Evolutionary conservation across 2,113 vertebrate species (phyloP).

Genomic region (Tyto alba): DNA sequence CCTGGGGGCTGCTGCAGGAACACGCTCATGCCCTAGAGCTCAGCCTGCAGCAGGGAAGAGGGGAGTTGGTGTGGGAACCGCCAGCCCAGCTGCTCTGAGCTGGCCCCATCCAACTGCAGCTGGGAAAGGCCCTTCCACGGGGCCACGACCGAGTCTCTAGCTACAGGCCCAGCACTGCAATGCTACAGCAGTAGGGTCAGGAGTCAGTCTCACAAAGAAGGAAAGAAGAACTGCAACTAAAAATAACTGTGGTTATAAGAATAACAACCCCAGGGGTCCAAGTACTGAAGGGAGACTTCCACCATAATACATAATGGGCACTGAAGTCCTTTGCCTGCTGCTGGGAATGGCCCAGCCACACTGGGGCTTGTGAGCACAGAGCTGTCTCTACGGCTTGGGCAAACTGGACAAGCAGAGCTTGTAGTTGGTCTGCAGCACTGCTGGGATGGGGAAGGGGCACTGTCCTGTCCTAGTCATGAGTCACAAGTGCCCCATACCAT

Average conservation of each 20-base stretch:
- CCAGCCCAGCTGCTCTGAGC: conserved; percentile 5
- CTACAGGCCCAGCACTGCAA: neutral
- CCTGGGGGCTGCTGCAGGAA: neutral
- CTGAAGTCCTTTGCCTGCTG: neutral
- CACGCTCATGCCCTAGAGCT: neutral
- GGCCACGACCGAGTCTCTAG: neutral
- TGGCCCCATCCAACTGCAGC: neutral
- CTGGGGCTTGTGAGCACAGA: neutral
- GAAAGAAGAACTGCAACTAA: neutral
- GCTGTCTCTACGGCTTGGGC: neutral
- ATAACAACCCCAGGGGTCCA: neutral
- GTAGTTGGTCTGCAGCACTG: neutral
- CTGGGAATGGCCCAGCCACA: neutral
- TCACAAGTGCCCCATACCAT: neutral
- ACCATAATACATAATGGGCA: accelerated
- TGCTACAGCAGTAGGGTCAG: neutral
- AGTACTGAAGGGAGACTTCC: neutral
- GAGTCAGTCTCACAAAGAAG: neutral
- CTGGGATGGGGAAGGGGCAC: neutral
- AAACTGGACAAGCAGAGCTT: neutral
- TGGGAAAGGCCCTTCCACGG: conserved; percentile 4
- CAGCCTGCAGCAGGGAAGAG: neutral
- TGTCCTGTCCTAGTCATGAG: neutral
- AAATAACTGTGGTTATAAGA: neutral
- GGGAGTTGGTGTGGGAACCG: neutral